Percentiles rank a stretch among this genome's conserved stretches.
These are phyloP conservation scores for Labeo rohita DNA, from an alignment of 2,113 vertebrate genomes.

Conservation along the genomic window DNA sequence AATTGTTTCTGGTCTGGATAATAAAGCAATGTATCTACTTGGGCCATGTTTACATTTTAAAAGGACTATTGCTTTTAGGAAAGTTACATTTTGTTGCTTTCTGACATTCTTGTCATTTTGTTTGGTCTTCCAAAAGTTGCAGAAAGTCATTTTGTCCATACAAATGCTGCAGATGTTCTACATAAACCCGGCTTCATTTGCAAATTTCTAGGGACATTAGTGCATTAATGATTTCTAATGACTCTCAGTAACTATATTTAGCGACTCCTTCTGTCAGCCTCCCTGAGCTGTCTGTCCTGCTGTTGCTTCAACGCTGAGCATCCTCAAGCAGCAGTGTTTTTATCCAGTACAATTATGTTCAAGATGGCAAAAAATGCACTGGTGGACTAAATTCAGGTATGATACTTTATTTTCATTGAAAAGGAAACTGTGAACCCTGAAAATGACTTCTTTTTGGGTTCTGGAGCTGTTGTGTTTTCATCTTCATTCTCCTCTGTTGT, in stretches of 20 bases:
- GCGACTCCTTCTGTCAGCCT: too few species aligned
- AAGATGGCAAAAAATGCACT: neutral
- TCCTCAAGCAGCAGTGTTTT: neutral
- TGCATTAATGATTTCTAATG: neutral
- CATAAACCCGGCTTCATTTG: neutral
- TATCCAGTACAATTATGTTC: neutral
- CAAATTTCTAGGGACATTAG: neutral
- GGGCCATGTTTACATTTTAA: too few species aligned
- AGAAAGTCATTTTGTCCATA: too few species aligned
- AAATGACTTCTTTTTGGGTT: neutral
- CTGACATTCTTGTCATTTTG: too few species aligned
- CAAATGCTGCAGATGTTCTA: neutral
- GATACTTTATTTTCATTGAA: neutral
- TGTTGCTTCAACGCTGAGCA: neutral
- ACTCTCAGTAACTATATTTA: neutral
- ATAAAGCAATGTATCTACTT: too few species aligned
- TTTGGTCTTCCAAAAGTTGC: too few species aligned
- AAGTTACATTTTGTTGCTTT: too few species aligned
- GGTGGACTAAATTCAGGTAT: neutral
- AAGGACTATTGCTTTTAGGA: too few species aligned
- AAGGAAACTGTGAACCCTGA: neutral
- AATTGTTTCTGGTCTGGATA: too few species aligned
- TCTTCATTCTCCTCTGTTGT: neutral
- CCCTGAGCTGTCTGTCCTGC: neutral
- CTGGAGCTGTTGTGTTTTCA: neutral